phyloP scores from a whole-genome alignment of 2,888 invertebrate species.

The Myathropa florea region DNA sequence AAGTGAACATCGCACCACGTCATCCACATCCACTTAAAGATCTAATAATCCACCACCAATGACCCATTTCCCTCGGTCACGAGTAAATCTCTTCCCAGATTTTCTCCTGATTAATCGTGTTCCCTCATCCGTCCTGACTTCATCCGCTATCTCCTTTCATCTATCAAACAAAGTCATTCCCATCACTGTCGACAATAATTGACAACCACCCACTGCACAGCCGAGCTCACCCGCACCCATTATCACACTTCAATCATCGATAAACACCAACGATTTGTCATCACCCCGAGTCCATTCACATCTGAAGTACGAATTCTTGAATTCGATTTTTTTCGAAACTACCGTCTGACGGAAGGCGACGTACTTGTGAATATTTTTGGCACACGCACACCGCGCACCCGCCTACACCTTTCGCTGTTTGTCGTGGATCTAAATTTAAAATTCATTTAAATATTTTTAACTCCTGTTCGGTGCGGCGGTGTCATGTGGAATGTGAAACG shows the following conservation, averaged over 20 bases:
- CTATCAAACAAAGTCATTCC: not conserved
- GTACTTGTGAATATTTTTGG: slow-evolving; percentile 33
- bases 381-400: slow-evolving; percentile 21
- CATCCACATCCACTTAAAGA: not conserved
- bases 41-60: not conserved
- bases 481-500: slow-evolving; percentile 1
- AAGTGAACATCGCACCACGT: too few relatives aligned
- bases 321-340: not conserved
- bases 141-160: not conserved
- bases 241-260: slow-evolving; percentile 50
- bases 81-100: not conserved
- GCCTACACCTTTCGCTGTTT: not conserved
- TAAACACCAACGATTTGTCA: slow-evolving; percentile 53
- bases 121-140: not conserved
- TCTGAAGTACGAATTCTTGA: slow-evolving; percentile 12
- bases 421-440: slow-evolving; percentile 41
- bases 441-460: slow-evolving; percentile 51
- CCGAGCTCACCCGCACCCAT: not conserved
- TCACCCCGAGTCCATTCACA: slow-evolving; percentile 56
- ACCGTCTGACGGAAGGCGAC: not conserved
- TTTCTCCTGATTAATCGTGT: not conserved
- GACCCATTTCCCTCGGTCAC: not conserved
- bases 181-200: not conserved
- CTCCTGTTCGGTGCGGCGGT: not conserved
- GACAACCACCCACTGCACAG: not conserved